Base-by-base conservation (phyloP, 2,888 invertebrate genomes). In the Athalia rosae region DNA sequence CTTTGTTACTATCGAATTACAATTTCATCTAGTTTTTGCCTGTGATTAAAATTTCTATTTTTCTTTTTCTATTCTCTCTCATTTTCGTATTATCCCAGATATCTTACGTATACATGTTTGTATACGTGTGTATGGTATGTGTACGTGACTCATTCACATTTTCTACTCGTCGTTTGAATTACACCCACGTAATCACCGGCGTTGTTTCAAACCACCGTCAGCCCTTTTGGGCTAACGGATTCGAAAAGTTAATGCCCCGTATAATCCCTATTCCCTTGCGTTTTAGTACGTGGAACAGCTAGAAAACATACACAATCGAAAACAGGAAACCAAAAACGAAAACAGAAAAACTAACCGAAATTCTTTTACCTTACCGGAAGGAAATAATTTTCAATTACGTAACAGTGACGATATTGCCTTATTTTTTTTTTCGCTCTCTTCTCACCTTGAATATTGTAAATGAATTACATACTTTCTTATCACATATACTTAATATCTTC, bases 221-320 rank as follows among this genome's bases (percentile, higher is more conserved):
- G 56, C 69, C 69, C 69, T 69, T 69, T 56, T 56, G 45, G 69
- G 56, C 69, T 56, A 69, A 69, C 69, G 69, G 58, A 41, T 69
- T 69, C 56, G 56, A 13, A 5, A 45, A 69, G 69, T 69, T 69
- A 56, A 69, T 69, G 69, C 53, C 56, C 69, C 69, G 56, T n/a
- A n/a, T 43, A 56, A 69, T 69, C 69, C n/a, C n/a, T n/a, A n/a
- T n/a, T 50, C 66, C 66, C 66, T 66, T 50, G 6, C 67, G 50
- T 50, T 28, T 4, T 53, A 53, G 3, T 61, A 28, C 4, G 15
- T 8, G 61, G n/a, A 6, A 13, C 61, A 11, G 3, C 9, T n/a
- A 45, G 63, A 63, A 8, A 11, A 58, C n/a, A 11, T 58, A 64
- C 11, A 67, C 28, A 67, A 62, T 7, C n/a, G n/a, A n/a, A n/a